phyloP scores from a whole-genome alignment of 2,113 vertebrate genomes.

The Pantherophis guttatus region DNA sequence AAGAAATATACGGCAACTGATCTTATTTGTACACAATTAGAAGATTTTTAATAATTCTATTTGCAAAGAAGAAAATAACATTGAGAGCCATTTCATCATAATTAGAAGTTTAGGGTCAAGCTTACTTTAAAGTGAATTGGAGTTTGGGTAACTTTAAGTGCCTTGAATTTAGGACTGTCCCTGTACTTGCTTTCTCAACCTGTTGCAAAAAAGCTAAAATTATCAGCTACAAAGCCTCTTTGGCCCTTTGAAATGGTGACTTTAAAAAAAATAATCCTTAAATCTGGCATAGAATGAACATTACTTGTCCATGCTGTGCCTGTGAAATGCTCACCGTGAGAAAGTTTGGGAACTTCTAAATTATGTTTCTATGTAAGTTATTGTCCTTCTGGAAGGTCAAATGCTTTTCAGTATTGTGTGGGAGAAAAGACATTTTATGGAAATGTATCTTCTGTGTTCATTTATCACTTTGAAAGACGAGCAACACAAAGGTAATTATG shows the following conservation, averaged over 20 bases:
- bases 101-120: not conserved
- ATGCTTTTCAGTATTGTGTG: not conserved
- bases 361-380: not conserved
- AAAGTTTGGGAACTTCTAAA: not conserved
- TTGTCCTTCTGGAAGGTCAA: conserved; percentile 6
- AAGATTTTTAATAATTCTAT: not conserved
- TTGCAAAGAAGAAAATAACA: not conserved
- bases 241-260: not conserved
- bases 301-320: not conserved
- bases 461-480: not conserved
- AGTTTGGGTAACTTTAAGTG: not conserved
- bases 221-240: not conserved
- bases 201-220: not conserved
- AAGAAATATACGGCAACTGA: not conserved
- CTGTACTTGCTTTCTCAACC: not conserved
- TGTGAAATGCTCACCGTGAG: not conserved
- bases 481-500: not conserved
- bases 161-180: not conserved
- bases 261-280: not conserved
- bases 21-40: not conserved
- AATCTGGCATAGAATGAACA: not conserved
- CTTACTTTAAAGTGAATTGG: not conserved
- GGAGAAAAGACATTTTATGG: not conserved
- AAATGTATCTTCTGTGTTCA: conserved; percentile 5
- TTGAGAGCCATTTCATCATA: not conserved